Evolutionary conservation across 2,888 invertebrate genomes (phyloP).

Genomic region (Pardosa pseudoannulata): DNA sequence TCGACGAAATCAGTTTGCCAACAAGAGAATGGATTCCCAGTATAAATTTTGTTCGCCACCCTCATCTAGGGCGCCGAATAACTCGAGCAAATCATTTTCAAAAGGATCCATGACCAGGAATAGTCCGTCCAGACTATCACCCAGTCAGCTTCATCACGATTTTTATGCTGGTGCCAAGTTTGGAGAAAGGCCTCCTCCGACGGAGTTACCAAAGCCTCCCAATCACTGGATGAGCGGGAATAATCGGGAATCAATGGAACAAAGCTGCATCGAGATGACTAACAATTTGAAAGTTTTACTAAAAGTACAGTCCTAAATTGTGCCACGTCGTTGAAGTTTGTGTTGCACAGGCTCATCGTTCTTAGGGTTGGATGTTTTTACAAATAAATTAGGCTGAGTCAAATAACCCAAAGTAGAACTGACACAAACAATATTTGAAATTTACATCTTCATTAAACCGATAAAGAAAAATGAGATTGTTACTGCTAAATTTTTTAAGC

Average conservation of each 20-base stretch:
- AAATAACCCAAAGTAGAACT: not conserved
- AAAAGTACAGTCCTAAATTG: constrained; percentile 70
- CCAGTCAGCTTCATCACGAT: constrained; percentile 43
- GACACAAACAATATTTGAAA: not conserved
- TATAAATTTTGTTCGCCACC: constrained; percentile 24
- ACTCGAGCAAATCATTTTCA: constrained; percentile 38
- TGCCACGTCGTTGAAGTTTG: constrained; percentile 44
- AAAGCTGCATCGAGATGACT: constrained; percentile 67
- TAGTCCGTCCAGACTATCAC: constrained; percentile 70
- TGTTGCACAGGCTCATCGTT: constrained; percentile 18
- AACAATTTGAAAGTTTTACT: constrained; percentile 65
- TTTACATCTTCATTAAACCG: not conserved
- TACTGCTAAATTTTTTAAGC: not conserved
- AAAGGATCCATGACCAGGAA: constrained; percentile 41
- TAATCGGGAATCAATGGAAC: constrained; percentile 12
- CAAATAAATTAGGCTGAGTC: not conserved
- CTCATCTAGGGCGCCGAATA: constrained; percentile 25
- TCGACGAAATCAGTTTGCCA: constrained; percentile 20
- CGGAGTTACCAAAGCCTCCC: constrained; percentile 87
- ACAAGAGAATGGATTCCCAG: constrained; percentile 29
- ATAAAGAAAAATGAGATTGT: not conserved
- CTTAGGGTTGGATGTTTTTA: constrained; percentile 41
- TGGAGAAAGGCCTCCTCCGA: constrained; percentile 88
- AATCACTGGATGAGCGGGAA: constrained; percentile 83
- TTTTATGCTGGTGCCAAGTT: constrained; percentile 86